Conservation (phyloP, 1,140 invertebrate species). For the Caenorhabditis inopinata region DNA sequence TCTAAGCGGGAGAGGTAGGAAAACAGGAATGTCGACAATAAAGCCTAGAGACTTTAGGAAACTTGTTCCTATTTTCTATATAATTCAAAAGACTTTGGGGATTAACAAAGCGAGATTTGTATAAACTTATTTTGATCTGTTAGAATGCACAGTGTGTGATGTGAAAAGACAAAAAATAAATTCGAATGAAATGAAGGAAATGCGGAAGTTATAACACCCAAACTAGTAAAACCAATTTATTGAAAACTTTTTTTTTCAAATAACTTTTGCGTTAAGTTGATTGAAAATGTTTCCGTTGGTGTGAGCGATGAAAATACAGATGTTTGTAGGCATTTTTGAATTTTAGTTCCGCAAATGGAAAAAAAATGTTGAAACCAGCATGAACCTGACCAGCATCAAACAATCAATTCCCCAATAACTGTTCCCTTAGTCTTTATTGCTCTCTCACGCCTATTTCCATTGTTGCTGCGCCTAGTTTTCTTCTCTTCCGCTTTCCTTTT, state of each 20-base stretch:
- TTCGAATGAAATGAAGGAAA: no score
- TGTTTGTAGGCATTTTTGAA: no score
- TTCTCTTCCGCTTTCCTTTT: not conserved
- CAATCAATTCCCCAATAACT: not conserved
- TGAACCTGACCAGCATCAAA: not conserved
- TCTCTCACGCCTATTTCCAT: not conserved
- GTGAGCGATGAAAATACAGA: no score
- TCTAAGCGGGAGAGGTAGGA: not conserved
- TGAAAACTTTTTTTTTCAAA: no score
- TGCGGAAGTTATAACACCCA: no score
- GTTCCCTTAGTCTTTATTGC: not conserved
- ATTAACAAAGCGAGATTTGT: not conserved
- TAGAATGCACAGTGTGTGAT: no score
- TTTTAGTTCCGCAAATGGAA: no score
- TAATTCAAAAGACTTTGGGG: not conserved
- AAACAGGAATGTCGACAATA: conserved; percentile 21
- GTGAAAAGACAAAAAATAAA: no score
- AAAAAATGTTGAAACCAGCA: not conserved
- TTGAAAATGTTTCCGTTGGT: no score
- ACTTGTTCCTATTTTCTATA: not conserved
- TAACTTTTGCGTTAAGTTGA: no score
- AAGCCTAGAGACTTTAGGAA: not conserved
- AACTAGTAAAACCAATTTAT: no score
- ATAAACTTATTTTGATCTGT: no score
- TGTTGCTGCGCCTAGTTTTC: not conserved